Evolutionary conservation across 2,797 vertebrate species (phyloP).

Genomic region (Apogon hyalosoma): DNA sequence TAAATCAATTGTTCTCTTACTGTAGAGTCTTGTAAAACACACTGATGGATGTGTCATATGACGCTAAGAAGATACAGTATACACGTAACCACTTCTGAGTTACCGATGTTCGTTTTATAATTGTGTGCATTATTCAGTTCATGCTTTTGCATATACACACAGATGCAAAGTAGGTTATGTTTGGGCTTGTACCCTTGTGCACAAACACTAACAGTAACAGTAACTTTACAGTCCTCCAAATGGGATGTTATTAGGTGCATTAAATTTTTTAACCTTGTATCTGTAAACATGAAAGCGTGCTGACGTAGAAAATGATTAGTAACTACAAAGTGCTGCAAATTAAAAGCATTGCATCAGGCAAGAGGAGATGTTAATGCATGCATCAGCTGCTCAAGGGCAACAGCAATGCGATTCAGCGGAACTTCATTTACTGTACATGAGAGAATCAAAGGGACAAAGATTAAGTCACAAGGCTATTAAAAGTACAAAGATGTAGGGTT

Average conservation of each 20-base stretch:
- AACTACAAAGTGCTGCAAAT: constrained; percentile 37
- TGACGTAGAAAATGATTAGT: constrained; percentile 12
- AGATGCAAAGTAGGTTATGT: constrained; percentile 21
- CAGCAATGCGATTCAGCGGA: not conserved
- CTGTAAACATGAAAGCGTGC: constrained; percentile 34
- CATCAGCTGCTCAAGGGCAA: constrained; percentile 41
- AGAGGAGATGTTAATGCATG: constrained; percentile 30
- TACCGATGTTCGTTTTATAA: constrained; percentile 19
- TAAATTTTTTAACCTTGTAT: not conserved
- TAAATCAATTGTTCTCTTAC: constrained; percentile 7
- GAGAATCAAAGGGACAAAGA: constrained; percentile 12
- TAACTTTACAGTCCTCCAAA: not conserved
- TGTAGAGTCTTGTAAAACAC: constrained; percentile 13
- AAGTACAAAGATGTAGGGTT: not conserved
- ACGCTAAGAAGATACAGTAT: constrained; percentile 15
- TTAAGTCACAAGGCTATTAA: not conserved
- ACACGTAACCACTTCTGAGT: not conserved
- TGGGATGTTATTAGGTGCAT: not conserved
- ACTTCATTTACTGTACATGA: not conserved
- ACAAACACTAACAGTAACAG: not conserved
- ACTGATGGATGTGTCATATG: not conserved
- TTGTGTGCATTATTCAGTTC: constrained; percentile 51
- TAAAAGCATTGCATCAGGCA: not conserved
- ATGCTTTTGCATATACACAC: not conserved
- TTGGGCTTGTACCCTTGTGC: not conserved